These are phyloP conservation scores for Podocnemis expansa DNA, from an alignment of 2,113 vertebrate genomes.

Conservation along the genomic window DNA sequence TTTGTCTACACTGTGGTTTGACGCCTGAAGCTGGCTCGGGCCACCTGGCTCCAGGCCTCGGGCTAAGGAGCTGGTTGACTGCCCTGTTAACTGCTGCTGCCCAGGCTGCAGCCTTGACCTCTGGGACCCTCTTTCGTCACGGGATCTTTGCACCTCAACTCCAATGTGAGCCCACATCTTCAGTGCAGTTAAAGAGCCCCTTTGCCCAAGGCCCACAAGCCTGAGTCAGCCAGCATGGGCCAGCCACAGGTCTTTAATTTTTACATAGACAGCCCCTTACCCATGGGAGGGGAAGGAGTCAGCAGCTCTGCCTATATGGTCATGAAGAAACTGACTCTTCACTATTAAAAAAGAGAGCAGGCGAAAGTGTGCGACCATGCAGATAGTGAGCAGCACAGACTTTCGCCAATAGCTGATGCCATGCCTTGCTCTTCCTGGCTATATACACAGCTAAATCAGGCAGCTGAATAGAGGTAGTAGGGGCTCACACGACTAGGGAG, in stretches of 20 bases:
- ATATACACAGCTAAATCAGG: not conserved
- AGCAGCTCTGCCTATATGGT: accelerated
- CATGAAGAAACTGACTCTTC: not conserved
- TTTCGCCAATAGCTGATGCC: not conserved
- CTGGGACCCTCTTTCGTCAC: not conserved
- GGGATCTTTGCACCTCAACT: not conserved
- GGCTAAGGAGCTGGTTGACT: not conserved
- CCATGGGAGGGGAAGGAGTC: accelerated
- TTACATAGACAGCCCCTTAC: not conserved
- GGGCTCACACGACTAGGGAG: not conserved
- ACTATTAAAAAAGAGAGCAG: not conserved
- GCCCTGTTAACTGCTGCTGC: too few species aligned
- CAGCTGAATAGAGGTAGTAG: not conserved
- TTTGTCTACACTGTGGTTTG: not conserved
- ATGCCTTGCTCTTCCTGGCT: not conserved
- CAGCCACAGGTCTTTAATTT: too few species aligned
- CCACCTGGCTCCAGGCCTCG: not conserved
- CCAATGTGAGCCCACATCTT: too few species aligned
- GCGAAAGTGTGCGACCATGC: not conserved
- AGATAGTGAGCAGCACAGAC: not conserved
- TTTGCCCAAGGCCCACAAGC: not conserved
- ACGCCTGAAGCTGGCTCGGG: too few species aligned
- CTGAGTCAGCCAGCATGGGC: too few species aligned
- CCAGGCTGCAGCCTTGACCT: not conserved
- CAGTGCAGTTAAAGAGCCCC: too few species aligned